Base-by-base conservation (phyloP, 2,797 vertebrate species). In the Oryzias dopingdopingensis region DNA sequence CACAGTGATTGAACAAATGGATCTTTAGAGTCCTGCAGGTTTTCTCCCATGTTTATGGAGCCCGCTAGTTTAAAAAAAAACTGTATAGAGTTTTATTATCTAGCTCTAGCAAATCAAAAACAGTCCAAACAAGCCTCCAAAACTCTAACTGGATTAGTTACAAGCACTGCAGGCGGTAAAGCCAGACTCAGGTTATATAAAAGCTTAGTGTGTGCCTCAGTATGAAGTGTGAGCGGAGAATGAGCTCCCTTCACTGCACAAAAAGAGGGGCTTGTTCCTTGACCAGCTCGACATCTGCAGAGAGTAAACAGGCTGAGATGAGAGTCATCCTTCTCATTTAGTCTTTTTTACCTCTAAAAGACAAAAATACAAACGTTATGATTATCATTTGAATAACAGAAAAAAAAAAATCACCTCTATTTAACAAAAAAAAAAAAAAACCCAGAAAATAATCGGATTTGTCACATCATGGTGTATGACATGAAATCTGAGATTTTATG, bases 211-310 rank as follows among this genome's bases (percentile, higher is more conserved):
- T 29, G 18, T 42, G 43, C 52, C 54, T 18, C 37, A 52, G 18
- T 42, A 48, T 20, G 3, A 41, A 50, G 51, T 15, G 41, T 2
- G 49, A n/a, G 15, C 18, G 45, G 13, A 17, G 6, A 16, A 56
- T 43, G 22, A 42, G 20, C 56, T 52, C 24, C 32, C 18, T 18
- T 20, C 17, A 15, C 10, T 52, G 50, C 5, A 42, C 59, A 61
- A 12, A 5, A 43, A 43, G 17, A 47, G 22, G 32, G 5, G 26
- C 17, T 40, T 40, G 6, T 47, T 47, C 14, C 15, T 20, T 22
- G 44, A 12, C 14, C 18, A 37, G 22, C 18, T 15, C 20, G 22
- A 53, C 44, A 42, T 29, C 32, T 52, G 50, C 12, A 6, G 52
- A 8, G 2, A 44, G 20, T 41, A 46, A 46, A 18, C 22, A 16